Evolutionary conservation across 2,888 invertebrate genomes (phyloP).

Genomic region (Lingula anatina): DNA sequence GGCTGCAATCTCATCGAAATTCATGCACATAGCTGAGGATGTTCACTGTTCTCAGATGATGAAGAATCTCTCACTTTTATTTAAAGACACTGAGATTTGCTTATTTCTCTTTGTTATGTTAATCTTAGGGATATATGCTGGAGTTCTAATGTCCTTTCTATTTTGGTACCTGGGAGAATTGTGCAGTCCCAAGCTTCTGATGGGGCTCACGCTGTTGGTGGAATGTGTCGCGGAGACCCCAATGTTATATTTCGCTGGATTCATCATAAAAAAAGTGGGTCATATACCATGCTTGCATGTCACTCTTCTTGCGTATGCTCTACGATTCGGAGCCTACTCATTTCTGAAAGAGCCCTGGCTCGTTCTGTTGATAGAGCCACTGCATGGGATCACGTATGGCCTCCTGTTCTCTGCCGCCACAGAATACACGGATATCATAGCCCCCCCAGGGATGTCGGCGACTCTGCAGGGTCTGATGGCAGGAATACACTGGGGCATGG

Average conservation of each 20-base stretch:
- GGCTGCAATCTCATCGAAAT: slow-evolving; percentile 55
- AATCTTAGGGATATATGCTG: slow-evolving; percentile 79
- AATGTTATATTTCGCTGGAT: slow-evolving; percentile 70
- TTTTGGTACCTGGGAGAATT: slow-evolving; percentile 69
- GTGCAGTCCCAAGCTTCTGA: slow-evolving; percentile 24
- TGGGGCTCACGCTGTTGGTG: slow-evolving; percentile 35
- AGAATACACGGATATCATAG: slow-evolving; percentile 79
- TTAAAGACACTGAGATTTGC: slow-evolving; percentile 74
- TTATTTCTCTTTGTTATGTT: slow-evolving; percentile 77
- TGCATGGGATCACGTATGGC: slow-evolving; percentile 85
- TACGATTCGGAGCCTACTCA: slow-evolving; percentile 78
- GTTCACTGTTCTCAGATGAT: slow-evolving; percentile 55
- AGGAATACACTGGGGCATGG: slow-evolving; percentile 84
- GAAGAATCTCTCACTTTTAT: slow-evolving; percentile 68
- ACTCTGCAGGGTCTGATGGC: slow-evolving; percentile 82
- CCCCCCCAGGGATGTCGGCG: slow-evolving; percentile 73
- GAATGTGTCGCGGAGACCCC: slow-evolving; percentile 33
- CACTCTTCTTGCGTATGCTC: slow-evolving; percentile 72
- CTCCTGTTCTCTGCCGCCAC: slow-evolving; percentile 89
- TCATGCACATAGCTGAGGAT: slow-evolving; percentile 23
- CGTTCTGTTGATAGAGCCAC: slow-evolving; percentile 76
- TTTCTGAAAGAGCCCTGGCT: slow-evolving; percentile 75
- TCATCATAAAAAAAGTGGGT: slow-evolving; percentile 68
- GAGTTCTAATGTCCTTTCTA: slow-evolving; percentile 82
- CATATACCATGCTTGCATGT: slow-evolving; percentile 79